These are phyloP conservation scores for Lanistes nyassanus DNA, from an alignment of 1,140 invertebrate genomes.

Conservation along the genomic window DNA sequence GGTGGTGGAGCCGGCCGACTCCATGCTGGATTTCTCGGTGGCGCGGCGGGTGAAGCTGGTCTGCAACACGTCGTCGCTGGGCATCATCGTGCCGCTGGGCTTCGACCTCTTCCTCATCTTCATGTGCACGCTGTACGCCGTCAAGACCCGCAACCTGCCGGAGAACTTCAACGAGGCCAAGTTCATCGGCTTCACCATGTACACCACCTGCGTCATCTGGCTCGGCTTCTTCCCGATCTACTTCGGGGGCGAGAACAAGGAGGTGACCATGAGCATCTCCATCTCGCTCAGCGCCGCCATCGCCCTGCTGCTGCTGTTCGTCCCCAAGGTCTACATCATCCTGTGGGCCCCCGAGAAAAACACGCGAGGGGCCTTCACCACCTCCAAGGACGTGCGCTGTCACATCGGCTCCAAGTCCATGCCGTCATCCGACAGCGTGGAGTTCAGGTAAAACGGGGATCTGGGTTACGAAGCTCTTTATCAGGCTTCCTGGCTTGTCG, in stretches of 20 bases:
- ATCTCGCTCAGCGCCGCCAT: slow-evolving; percentile 79
- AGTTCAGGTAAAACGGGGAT: slow-evolving; percentile 44
- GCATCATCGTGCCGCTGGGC: slow-evolving; percentile 80
- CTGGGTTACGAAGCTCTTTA: not conserved
- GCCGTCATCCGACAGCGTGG: slow-evolving; percentile 53
- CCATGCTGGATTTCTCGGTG: slow-evolving; percentile 71
- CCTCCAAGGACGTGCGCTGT: slow-evolving; percentile 79
- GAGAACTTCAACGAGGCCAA: slow-evolving; percentile 83
- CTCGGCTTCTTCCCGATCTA: slow-evolving; percentile 88
- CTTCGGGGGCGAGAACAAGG: slow-evolving; percentile 79
- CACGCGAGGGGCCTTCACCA: slow-evolving; percentile 81
- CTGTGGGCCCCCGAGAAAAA: slow-evolving; percentile 81
- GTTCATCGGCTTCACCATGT: slow-evolving; percentile 79
- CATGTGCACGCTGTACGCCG: slow-evolving; percentile 84
- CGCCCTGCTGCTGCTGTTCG: slow-evolving; percentile 80
- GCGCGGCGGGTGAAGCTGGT: slow-evolving; percentile 69
- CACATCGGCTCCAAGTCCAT: slow-evolving; percentile 75
- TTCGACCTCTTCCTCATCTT: slow-evolving; percentile 83
- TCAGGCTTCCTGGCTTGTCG: not conserved
- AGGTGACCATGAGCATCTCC: slow-evolving; percentile 79
- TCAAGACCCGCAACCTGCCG: slow-evolving; percentile 87
- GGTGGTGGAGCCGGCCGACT: slow-evolving; percentile 76
- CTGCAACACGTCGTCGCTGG: slow-evolving; percentile 78
- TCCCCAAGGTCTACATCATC: slow-evolving; percentile 85
- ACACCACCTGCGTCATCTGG: slow-evolving; percentile 90